Conservation (phyloP, 2,797 vertebrate species). For the Phyllotis vaccarum region DNA sequence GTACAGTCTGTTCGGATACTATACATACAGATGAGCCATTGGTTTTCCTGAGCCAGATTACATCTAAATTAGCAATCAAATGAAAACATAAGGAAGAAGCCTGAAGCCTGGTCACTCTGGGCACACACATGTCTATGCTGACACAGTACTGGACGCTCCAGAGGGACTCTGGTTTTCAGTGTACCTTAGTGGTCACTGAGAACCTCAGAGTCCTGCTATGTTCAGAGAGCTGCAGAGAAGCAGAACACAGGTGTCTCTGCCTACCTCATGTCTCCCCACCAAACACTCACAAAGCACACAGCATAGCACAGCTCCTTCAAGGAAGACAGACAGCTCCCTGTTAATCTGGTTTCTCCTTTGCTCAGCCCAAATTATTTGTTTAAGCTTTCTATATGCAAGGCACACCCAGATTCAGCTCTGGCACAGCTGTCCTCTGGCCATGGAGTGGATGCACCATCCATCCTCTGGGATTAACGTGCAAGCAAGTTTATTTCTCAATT, state of each 20-base stretch:
- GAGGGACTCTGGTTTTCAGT: background rate
- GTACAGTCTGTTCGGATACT: constrained; percentile 9
- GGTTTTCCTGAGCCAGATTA: constrained; percentile 40
- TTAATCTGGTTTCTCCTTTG: background rate
- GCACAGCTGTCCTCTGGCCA: background rate
- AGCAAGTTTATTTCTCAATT: background rate
- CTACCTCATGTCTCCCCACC: too few species aligned
- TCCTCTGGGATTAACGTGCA: background rate
- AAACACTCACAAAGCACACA: background rate
- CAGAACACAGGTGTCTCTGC: background rate
- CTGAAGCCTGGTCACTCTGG: background rate
- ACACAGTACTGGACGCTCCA: background rate
- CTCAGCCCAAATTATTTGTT: background rate
- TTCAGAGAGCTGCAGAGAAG: background rate
- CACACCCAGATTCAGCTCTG: background rate
- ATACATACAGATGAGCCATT: background rate
- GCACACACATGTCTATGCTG: background rate
- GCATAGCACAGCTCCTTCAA: background rate
- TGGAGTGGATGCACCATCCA: rapidly evolving
- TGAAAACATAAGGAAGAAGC: background rate
- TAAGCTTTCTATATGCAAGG: background rate
- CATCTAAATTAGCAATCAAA: constrained; percentile 19
- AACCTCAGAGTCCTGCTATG: background rate
- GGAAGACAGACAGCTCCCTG: background rate
- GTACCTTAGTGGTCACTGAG: background rate